Percentiles rank a stretch among this genome's conserved stretches.
These are phyloP conservation scores for Bothrops jararaca DNA, from an alignment of 2,113 vertebrate species.

Conservation along the genomic window DNA sequence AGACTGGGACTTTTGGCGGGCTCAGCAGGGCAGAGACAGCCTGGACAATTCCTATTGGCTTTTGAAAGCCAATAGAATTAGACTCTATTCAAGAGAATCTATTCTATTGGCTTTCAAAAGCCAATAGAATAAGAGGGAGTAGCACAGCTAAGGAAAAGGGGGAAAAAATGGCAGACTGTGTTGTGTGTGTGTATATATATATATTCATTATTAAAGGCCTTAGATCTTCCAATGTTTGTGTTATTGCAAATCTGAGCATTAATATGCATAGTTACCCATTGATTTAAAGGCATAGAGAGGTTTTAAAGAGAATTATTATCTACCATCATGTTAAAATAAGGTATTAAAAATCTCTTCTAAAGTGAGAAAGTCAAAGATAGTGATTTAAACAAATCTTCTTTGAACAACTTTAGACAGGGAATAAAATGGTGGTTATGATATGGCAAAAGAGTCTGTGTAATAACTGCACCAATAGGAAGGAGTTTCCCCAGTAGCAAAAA, in stretches of 20 bases:
- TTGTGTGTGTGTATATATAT: too few relatives aligned
- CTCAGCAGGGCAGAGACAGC: too few relatives aligned
- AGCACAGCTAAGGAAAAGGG: too few relatives aligned
- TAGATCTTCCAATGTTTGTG: too few relatives aligned
- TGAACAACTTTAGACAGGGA: neutral
- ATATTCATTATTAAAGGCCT: neutral
- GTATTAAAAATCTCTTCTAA: neutral
- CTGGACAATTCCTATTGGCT: too few relatives aligned
- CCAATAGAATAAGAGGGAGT: too few relatives aligned
- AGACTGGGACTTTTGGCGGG: too few relatives aligned
- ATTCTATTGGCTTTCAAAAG: too few relatives aligned
- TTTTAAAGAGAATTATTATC: neutral
- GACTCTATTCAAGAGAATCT: too few relatives aligned
- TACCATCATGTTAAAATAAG: neutral
- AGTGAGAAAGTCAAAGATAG: neutral
- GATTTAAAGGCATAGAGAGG: neutral
- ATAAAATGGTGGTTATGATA: neutral
- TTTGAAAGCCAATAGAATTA: too few relatives aligned
- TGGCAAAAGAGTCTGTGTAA: neutral
- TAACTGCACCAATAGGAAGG: neutral
- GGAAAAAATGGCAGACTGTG: too few relatives aligned
- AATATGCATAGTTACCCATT: neutral
- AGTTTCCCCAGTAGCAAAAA: neutral
- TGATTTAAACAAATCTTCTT: neutral
- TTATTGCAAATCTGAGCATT: neutral